phyloP scores from a whole-genome alignment of 2,113 vertebrate genomes.

The Cygnus atratus region DNA sequence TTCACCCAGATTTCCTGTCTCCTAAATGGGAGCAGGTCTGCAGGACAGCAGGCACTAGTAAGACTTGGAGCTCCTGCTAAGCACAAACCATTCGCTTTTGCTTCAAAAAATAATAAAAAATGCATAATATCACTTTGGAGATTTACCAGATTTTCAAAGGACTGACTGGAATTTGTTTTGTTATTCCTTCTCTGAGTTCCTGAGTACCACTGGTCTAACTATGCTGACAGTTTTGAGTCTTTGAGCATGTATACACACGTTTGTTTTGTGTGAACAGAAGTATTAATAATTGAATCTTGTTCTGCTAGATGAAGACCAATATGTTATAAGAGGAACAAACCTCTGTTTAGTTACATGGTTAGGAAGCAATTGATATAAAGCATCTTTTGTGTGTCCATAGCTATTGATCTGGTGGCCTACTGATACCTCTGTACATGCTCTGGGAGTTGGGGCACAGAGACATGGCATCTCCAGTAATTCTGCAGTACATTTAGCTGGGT shows the following conservation, averaged over 20 bases:
- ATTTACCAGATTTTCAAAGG: neutral
- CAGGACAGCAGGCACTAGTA: rapidly evolving
- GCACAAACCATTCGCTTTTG: neutral
- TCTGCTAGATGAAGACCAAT: neutral
- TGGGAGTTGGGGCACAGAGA: neutral
- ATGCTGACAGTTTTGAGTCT: neutral
- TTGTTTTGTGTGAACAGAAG: neutral
- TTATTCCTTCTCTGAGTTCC: neutral
- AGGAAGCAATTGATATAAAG: neutral
- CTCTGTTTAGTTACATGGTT: neutral
- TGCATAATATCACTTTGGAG: neutral
- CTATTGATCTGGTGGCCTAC: neutral
- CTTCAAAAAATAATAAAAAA: neutral
- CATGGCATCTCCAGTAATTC: neutral
- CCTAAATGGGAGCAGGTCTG: neutral
- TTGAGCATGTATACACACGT: neutral
- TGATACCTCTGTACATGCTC: neutral
- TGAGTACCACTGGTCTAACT: neutral
- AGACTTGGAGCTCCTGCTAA: neutral
- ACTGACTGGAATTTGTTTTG: neutral
- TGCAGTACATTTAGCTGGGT: neutral
- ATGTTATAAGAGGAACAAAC: neutral
- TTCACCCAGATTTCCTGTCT: neutral
- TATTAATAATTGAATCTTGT: neutral
- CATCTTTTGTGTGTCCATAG: neutral